Conservation (phyloP, 2,888 invertebrate genomes). For the Adelphocoris suturalis region DNA sequence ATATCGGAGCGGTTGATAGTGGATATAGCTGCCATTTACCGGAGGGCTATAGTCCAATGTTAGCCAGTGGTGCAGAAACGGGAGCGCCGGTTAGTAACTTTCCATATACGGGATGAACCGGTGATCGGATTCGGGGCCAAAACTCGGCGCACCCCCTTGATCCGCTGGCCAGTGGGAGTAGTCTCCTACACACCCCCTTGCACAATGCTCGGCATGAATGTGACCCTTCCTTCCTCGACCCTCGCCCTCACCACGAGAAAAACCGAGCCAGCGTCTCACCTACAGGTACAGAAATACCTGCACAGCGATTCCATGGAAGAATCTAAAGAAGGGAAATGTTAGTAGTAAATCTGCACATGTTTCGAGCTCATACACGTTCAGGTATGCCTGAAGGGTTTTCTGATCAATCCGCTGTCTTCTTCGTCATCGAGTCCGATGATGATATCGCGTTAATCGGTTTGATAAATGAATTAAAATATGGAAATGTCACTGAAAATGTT, state of each 20-base stretch:
- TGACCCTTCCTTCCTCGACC: background rate
- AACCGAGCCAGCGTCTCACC: no score
- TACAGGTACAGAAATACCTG: no score
- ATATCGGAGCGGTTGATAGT: background rate
- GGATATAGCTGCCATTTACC: background rate
- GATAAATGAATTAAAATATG: no score
- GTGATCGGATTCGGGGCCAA: conserved; percentile 28
- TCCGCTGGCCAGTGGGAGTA: conserved; percentile 16
- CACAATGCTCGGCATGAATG: background rate
- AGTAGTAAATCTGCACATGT: no score
- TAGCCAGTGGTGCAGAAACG: background rate
- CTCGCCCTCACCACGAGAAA: background rate
- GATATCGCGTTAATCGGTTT: no score
- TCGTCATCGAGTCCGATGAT: no score
- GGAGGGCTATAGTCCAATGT: background rate
- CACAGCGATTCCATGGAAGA: no score
- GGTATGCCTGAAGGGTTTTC: no score
- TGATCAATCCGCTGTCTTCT: no score
- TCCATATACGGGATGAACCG: background rate
- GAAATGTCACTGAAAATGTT: no score
- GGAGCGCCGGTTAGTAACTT: conserved; percentile 29
- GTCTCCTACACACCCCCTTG: background rate
- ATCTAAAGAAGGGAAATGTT: no score
- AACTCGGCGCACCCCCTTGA: conserved; percentile 30
- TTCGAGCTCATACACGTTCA: no score